Evolutionary conservation across 2,888 invertebrate genomes (phyloP), one percentile per base, ranked within the genome.

Genomic region (Perizoma flavofasciatum): DNA sequence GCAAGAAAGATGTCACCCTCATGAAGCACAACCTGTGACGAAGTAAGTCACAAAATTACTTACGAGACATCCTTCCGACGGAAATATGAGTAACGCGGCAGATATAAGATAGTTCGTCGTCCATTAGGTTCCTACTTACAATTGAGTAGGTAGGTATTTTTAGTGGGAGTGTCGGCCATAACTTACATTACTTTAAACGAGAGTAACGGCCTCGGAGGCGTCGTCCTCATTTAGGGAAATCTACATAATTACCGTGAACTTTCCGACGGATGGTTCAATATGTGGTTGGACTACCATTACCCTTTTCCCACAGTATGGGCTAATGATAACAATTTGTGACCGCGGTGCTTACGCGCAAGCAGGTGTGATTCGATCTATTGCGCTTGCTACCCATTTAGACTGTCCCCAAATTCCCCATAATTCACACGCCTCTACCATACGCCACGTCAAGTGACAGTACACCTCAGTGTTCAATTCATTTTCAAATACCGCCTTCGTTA

Each of bases 361-460:
- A 91, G 91, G 91, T 91, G 91, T 82, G 83, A 84, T 84, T 78
- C 73, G 74, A 82, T 77, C 82, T 82, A 85, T 86, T 72, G 71
- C 70, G 61, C 76, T 71, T 71, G 69, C 75, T 74, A 75, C 76
- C 74, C 78, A 78, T 79, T 69, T 82, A 81, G 82, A 85, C 86
- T 75, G 76, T 82, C 81, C 60, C 52, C 48, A 45, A 49, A 53
- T 49, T 56, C 52, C 61, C 77, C 68, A 74, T 74, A 75, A 67
- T 78, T 74, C 77, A 69, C 76, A 76, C 73, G 74, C 75, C 63
- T 67, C 65, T 66, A 55, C 52, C 54, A 50, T 44, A 46, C 56
- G 55, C 58, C 57, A 61, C 46, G 61, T 65, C 64, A 66, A 59
- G 63, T 67, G 64, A 62, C 48, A 40, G 47, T 47, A 53, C 22